Evolutionary conservation across 2,888 invertebrate genomes (phyloP).

Genomic region (Monoplex corrugatus): DNA sequence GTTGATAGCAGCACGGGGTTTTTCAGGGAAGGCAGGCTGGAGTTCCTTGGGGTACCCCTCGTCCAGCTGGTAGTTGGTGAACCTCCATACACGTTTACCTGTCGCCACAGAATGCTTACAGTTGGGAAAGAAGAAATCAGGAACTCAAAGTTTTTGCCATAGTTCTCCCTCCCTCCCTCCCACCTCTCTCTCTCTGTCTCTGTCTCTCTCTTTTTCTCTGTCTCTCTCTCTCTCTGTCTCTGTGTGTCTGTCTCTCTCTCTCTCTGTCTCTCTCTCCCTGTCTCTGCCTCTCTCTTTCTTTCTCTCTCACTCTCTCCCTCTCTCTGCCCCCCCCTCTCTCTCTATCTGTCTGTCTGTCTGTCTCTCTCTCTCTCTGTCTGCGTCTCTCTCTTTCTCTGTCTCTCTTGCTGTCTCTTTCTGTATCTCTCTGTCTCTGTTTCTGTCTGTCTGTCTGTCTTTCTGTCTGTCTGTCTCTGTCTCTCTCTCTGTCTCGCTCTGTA

Average conservation of each 20-base stretch:
- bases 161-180: background rate
- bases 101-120: background rate
- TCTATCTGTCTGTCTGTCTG: conserved; percentile 29
- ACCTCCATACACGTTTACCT: conserved; percentile 47
- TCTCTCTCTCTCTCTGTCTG: conserved; percentile 1
- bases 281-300: background rate
- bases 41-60: conserved; percentile 42
- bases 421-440: background rate
- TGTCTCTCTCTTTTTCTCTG: conserved; percentile 21
- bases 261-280: background rate
- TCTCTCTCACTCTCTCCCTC: conserved; percentile 38
- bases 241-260: conserved; percentile 36
- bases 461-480: background rate
- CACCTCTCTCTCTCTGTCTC: background rate
- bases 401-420: conserved; percentile 1
- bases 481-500: conserved; percentile 9
- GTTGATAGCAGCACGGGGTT: conserved; percentile 45
- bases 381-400: conserved; percentile 6
- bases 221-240: conserved; percentile 40
- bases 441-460: too few species aligned
- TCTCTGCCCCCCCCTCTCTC: conserved; percentile 27
- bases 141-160: too few species aligned
- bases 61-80: conserved; percentile 46
- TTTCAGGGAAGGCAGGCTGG: conserved; percentile 12
- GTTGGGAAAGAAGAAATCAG: too few species aligned